Base-by-base conservation (phyloP, 2,113 vertebrate genomes). In the Thymallus thymallus region DNA sequence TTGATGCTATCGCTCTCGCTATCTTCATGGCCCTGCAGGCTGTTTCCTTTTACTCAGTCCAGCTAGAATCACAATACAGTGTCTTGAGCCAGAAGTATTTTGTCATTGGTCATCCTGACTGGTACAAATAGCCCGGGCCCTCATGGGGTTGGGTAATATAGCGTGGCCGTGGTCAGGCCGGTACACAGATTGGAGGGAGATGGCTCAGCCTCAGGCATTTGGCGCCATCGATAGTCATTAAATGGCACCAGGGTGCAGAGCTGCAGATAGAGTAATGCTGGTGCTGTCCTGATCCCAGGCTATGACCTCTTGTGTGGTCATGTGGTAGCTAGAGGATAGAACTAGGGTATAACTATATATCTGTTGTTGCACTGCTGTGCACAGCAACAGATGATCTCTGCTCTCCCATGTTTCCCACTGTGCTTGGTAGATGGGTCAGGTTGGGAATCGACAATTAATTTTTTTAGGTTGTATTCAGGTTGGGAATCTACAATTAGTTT, bases 1-100 rank as follows among this genome's bases (percentile, higher is more conserved):
- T 89, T 82, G 79, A 78, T 69, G 79, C 70, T 26, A 83, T 89
- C 81, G 58, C 63, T 87, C 83, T 85, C 76, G 35, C 72, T 84
- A 74, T 69, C 77, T 71, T 78, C 14, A 66, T 71, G 51, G 12
- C 68, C 69, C 63, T 68, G 23, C 72, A 68, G 80, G 66, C 32
- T 68, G 71, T 84, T 83, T 32, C 48, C 83, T 65, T 78, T 78
- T 76, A 72, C 45, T 77, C 68, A 63, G 75, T 82, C 73, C 71
- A 74, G 56, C 68, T 73, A 75, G 71, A 75, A 86, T 83, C 62
- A 78, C 66, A 73, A 51, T 78, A 77, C 61, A 67, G 32, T 64
- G 68, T 75, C 74, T 61, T 20, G 46, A 48, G 62, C 23, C 69
- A 68, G 56, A 74, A 71, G 55, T 71, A 41, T 74, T 68, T 82